A percentile compares a stretch with the other conserved stretches of the same genome.
Conservation (phyloP, 2,888 invertebrate genomes). For the Nycteola revayana region DNA sequence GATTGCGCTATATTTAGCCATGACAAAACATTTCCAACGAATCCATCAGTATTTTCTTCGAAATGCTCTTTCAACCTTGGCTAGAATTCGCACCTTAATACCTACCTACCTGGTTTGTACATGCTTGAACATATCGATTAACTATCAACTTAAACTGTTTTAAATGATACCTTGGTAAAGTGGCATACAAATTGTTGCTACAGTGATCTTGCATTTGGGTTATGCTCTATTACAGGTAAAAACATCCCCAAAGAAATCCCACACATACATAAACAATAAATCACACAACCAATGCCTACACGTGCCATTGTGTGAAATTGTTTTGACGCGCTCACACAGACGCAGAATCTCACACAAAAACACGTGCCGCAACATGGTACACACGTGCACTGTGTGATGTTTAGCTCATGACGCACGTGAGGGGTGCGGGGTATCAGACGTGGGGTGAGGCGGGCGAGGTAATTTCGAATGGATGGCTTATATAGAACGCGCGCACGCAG, state of each 20-base stretch:
- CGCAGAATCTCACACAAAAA: conserved; percentile 19
- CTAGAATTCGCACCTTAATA: too few relatives aligned
- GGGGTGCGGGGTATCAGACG: conserved; percentile 21
- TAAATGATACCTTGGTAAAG: too few relatives aligned
- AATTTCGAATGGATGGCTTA: conserved; percentile 52
- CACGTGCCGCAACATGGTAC: conserved; percentile 18
- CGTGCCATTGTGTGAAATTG: conserved; percentile 28
- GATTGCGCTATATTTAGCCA: conserved; percentile 1
- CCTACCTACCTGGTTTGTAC: too few relatives aligned
- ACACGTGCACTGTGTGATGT: conserved; percentile 29
- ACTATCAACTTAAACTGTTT: too few relatives aligned
- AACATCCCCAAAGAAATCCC: conserved; percentile 11
- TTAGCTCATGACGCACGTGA: conserved; percentile 58
- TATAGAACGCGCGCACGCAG: conserved; percentile 60
- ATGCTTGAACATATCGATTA: too few relatives aligned
- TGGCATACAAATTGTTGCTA: too few relatives aligned
- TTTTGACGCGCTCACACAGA: conserved; percentile 40
- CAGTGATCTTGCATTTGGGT: too few relatives aligned
- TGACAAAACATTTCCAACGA: neutral
- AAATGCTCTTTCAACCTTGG: too few relatives aligned
- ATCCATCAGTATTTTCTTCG: too few relatives aligned
- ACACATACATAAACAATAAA: conserved; percentile 1
- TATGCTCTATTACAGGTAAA: too few relatives aligned
- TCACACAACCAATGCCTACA: conserved; percentile 1
- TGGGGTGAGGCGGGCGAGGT: conserved; percentile 31